These are phyloP conservation scores for Phymastichus coffea DNA, from an alignment of 1,140 invertebrate genomes.

Conservation along the genomic window DNA sequence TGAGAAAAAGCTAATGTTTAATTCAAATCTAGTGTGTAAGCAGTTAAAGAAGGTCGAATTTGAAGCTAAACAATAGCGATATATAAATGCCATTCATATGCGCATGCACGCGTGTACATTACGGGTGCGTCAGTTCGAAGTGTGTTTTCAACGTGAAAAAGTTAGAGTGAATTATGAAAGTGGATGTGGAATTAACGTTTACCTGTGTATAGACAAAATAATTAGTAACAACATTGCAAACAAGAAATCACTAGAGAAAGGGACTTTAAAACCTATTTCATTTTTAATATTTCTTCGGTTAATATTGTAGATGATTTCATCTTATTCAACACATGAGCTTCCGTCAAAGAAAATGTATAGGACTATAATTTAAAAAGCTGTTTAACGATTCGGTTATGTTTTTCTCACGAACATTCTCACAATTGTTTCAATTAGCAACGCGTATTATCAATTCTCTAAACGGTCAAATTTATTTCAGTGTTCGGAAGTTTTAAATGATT, in stretches of 20 bases:
- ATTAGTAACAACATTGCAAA: too few relatives aligned
- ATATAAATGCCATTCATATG: conserved; percentile 19
- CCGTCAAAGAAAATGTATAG: conserved; percentile 9
- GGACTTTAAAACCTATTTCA: not conserved
- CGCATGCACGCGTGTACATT: conserved; percentile 23
- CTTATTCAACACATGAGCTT: conserved; percentile 14
- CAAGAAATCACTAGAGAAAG: not conserved
- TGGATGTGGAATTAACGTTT: not conserved
- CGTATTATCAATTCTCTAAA: not conserved
- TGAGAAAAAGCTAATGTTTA: not conserved
- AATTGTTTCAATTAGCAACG: conserved; percentile 1
- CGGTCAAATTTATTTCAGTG: conserved; percentile 2
- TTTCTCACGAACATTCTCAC: conserved; percentile 1
- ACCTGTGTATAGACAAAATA: conserved; percentile 8
- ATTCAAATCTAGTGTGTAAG: not conserved
- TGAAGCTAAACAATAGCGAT: not conserved
- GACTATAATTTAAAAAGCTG: conserved; percentile 2
- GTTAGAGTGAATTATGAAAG: not conserved
- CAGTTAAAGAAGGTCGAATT: not conserved
- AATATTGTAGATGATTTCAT: not conserved
- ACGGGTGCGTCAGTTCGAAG: conserved; percentile 17
- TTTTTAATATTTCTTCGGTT: not conserved
- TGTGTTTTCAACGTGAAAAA: conserved; percentile 10
- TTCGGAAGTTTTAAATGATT: not conserved
- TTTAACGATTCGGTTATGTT: conserved; percentile 10